A percentile compares a stretch with the other conserved stretches of the same genome.
These are phyloP conservation scores for Cephus spinipes DNA, from an alignment of 2,888 invertebrate genomes.

Conservation along the genomic window DNA sequence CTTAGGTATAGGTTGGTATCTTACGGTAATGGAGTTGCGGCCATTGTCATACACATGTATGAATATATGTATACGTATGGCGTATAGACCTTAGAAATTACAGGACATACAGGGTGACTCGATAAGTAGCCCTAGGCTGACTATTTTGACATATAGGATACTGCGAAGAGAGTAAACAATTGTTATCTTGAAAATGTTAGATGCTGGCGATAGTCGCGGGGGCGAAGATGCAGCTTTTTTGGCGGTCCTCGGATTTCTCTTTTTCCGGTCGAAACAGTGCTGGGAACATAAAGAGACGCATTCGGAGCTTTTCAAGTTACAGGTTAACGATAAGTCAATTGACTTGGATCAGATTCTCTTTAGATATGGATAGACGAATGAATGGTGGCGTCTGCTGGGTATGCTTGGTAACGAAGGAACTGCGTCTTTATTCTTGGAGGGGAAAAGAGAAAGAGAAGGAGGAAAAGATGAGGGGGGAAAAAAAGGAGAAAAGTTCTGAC, in stretches of 20 bases:
- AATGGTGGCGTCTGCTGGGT: constrained; percentile 28
- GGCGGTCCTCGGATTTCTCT: not conserved
- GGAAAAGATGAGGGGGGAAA: not conserved
- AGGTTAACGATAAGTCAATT: not conserved
- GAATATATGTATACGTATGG: not conserved
- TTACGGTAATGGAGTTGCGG: not conserved
- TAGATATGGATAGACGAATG: not conserved
- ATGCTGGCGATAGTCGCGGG: not conserved
- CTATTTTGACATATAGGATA: not conserved
- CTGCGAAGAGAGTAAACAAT: not conserved
- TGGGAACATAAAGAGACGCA: not conserved
- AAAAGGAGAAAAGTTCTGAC: not conserved
- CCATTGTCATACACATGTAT: not conserved
- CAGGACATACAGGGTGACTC: not conserved
- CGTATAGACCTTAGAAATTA: not conserved
- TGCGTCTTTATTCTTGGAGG: constrained; percentile 23
- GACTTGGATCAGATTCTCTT: not conserved
- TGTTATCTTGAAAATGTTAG: not conserved
- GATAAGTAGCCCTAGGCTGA: not conserved
- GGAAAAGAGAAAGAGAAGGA: not conserved
- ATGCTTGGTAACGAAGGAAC: constrained; percentile 32
- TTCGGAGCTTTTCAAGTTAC: not conserved
- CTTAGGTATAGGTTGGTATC: not conserved
- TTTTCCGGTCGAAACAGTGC: not conserved
- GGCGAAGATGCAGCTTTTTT: not conserved